These are phyloP conservation scores for Schrankia costaestrigalis DNA, from an alignment of 2,888 invertebrate genomes.

Conservation along the genomic window DNA sequence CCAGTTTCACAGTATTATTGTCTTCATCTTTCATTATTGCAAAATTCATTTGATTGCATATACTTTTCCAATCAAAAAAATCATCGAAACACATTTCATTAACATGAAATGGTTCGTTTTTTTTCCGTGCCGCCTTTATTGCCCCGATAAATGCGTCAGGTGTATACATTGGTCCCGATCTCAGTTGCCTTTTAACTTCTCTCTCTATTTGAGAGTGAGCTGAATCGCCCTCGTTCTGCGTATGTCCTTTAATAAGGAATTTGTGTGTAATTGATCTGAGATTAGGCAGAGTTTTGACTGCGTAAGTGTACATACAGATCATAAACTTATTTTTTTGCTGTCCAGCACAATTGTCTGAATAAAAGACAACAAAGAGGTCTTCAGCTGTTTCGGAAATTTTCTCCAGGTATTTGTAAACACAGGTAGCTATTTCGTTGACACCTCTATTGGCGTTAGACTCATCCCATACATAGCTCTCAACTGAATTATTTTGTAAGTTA, in stretches of 20 bases:
- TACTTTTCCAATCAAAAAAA: slow-evolving; percentile 19
- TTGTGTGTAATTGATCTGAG: slow-evolving; percentile 8
- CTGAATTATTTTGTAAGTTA: slow-evolving; percentile 22
- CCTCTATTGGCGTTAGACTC: slow-evolving; percentile 36
- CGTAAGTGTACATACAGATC: slow-evolving; percentile 4
- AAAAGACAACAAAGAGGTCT: slow-evolving; percentile 28
- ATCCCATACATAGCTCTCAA: slow-evolving; percentile 38
- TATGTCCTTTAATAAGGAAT: slow-evolving; percentile 15
- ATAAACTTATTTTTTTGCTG: slow-evolving; percentile 12
- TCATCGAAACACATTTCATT: slow-evolving; percentile 20
- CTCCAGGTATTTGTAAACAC: slow-evolving; percentile 33
- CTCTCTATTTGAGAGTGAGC: slow-evolving; percentile 19
- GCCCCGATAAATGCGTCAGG: slow-evolving; percentile 15
- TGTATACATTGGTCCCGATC: slow-evolving; percentile 15
- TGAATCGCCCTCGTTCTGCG: slow-evolving; percentile 19
- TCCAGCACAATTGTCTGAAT: slow-evolving; percentile 29
- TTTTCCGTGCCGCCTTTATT: slow-evolving; percentile 15
- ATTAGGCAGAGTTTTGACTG: slow-evolving; percentile 4
- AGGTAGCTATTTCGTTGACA: slow-evolving; percentile 32
- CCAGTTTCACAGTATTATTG: slow-evolving; percentile 16
- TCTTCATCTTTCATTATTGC: slow-evolving; percentile 20
- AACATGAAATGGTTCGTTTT: slow-evolving; percentile 14
- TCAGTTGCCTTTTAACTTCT: slow-evolving; percentile 15
- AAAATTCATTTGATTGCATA: slow-evolving; percentile 20
- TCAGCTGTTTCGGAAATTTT: slow-evolving; percentile 10